A percentile compares a stretch with the other conserved stretches of the same genome.
phyloP scores from a whole-genome alignment of 2,797 vertebrate genomes.

The Clarias laeviceps region DNA sequence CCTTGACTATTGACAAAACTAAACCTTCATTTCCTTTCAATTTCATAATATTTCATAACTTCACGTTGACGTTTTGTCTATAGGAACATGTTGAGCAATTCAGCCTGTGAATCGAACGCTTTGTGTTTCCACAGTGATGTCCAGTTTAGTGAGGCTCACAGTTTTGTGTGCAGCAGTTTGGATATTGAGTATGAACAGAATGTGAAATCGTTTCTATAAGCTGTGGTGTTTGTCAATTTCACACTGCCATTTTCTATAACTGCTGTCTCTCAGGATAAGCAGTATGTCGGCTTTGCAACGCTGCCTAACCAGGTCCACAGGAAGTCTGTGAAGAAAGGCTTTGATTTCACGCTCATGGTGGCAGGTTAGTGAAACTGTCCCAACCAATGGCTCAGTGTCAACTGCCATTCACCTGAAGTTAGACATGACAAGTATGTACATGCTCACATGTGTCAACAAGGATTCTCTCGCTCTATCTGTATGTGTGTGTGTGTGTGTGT shows the following conservation, averaged over 20 bases:
- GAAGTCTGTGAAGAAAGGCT: conserved; percentile 97
- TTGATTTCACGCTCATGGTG: conserved; percentile 97
- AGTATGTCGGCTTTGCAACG: conserved; percentile 95
- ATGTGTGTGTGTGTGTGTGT: conserved; percentile 16
- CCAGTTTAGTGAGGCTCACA: background rate
- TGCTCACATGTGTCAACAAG: conserved; percentile 26
- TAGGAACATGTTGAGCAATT: conserved; percentile 4
- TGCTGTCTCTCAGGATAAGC: conserved; percentile 80
- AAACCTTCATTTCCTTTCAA: conserved; percentile 1
- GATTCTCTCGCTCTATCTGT: background rate
- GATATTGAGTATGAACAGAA: background rate
- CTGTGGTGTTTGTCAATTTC: background rate
- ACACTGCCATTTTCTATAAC: background rate
- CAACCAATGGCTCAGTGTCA: conserved; percentile 5
- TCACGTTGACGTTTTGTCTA: background rate
- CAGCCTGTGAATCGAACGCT: background rate
- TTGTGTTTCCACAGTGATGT: background rate
- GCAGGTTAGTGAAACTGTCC: conserved; percentile 77
- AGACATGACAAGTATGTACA: conserved; percentile 7
- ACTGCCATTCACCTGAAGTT: background rate
- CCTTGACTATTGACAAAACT: conserved; percentile 6
- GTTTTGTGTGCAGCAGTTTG: background rate
- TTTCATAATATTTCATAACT: background rate
- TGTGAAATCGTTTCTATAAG: background rate
- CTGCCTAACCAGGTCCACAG: conserved; percentile 95